phyloP scores from a whole-genome alignment of 2,113 vertebrate species.

The Semnornis frantzii region DNA sequence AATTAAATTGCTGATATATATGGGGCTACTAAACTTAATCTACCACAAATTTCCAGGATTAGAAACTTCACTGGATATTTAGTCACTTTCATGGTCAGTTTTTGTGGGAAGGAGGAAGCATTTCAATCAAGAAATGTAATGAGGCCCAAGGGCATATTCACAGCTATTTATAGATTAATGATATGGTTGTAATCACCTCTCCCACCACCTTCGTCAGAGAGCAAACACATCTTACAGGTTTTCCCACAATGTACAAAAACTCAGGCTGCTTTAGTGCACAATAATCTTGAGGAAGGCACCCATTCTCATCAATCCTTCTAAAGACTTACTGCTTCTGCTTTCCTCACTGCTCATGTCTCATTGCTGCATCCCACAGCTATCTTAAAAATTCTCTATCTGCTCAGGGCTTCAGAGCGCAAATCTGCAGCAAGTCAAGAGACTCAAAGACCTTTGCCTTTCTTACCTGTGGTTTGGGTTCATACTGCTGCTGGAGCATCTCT shows the following conservation, averaged over 20 bases:
- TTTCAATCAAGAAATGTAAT: background rate
- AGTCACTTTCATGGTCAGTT: background rate
- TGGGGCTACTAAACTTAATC: background rate
- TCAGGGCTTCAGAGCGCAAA: background rate
- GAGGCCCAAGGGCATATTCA: background rate
- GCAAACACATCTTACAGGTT: background rate
- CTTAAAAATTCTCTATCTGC: background rate
- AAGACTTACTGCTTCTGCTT: background rate
- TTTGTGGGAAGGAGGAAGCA: background rate
- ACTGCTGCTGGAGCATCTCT: conserved; percentile 90
- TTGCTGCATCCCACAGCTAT: background rate
- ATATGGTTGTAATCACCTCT: background rate
- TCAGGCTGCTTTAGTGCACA: background rate
- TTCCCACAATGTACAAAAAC: background rate
- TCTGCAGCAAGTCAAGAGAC: background rate
- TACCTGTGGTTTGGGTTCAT: conserved; percentile 80
- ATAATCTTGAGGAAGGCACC: background rate
- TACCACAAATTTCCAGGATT: background rate
- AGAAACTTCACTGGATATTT: background rate
- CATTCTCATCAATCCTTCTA: background rate
- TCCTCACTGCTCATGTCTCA: background rate
- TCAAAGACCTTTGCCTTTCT: background rate
- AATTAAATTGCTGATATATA: background rate
- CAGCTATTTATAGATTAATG: background rate
- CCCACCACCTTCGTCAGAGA: background rate